A percentile compares a stretch with the other conserved stretches of the same genome.
Evolutionary conservation across 2,888 invertebrate species (phyloP).

Genomic region (Amitus sp.): DNA sequence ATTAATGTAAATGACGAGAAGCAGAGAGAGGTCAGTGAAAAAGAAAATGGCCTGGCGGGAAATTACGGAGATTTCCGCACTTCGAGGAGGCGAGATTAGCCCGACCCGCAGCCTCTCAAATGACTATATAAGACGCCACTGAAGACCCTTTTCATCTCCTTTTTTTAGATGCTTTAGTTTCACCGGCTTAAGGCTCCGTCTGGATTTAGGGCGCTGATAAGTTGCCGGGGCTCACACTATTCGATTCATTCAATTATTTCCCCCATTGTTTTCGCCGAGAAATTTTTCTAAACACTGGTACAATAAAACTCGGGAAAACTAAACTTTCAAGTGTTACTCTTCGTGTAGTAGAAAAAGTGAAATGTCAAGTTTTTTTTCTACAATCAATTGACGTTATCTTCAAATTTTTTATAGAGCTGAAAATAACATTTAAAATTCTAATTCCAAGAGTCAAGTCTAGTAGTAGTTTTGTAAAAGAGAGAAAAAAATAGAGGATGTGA

Average conservation of each 20-base stretch:
- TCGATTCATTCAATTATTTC: conserved; percentile 11
- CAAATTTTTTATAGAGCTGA: no score
- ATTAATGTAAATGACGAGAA: conserved; percentile 25
- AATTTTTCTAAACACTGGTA: no score
- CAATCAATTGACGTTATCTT: no score
- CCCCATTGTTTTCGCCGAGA: not conserved
- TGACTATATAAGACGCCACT: conserved; percentile 26
- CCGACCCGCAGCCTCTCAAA: conserved; percentile 24
- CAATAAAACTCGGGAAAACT: no score
- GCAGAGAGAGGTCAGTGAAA: conserved; percentile 16
- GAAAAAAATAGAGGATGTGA: no score
- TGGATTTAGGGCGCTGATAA: conserved; percentile 30
- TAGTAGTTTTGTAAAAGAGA: no score
- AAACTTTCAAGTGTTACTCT: no score
- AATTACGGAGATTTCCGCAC: conserved; percentile 33
- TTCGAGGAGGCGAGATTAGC: conserved; percentile 31
- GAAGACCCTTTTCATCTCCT: conserved; percentile 25
- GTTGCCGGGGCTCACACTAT: conserved; percentile 21
- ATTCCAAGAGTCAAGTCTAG: no score
- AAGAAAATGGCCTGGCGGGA: conserved; percentile 30
- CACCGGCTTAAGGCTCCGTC: conserved; percentile 14
- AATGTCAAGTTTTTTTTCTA: no score
- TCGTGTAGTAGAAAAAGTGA: no score
- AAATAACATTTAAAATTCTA: no score
- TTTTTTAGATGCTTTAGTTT: conserved; percentile 3